Evolutionary conservation across 2,888 invertebrate genomes (phyloP), one percentile per base, ranked within the genome.

Genomic region (Drosophila anceps): DNA sequence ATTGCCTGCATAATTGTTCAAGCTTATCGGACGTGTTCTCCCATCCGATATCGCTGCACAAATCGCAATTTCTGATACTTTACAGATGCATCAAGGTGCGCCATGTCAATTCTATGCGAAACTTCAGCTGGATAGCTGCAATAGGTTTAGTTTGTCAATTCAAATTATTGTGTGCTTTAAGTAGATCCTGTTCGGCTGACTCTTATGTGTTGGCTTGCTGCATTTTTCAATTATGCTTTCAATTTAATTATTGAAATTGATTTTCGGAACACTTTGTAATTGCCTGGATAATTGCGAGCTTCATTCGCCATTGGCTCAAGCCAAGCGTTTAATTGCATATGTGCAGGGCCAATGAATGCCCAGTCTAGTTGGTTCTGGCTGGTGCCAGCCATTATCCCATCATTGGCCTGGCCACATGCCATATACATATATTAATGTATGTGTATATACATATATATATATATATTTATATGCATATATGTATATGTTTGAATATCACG

Each of bases 1-100:
- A 63, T 39, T 61, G 67, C 69, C 64, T 68, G 72, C 62, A 80
- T 82, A 81, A 73, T 81, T 73, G 71, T 58, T 43, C 8, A 18
- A 57, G 41, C 43, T 43, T 48, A 59, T 57, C 37, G 27, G 60
- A 12, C 12, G 31, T 37, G 44, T 65, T 70, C 64, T 31, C 15
- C 20, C 18, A 39, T 33, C 10, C 41, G 27, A 13, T 55, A 62
- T 44, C 54, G 46, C 44, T 29, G 20, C n/a, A 50, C 27, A 59
- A 43, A 43, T n/a, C 44, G 59, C 48, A 59, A 35, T 41, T 37
- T 24, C 41, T 15, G 18, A 5, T 46, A n/a, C 10, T 12, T 48
- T 8, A 33, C 13, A 20, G 12, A 1, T 18, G 20, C 8, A 35
- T 18, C 33, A 4, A 51, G 3, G 9, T 7, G 1, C n/a, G n/a